Evolutionary conservation across 2,888 invertebrate species (phyloP).

Genomic region (Sinopyrophorus schimmeli): DNA sequence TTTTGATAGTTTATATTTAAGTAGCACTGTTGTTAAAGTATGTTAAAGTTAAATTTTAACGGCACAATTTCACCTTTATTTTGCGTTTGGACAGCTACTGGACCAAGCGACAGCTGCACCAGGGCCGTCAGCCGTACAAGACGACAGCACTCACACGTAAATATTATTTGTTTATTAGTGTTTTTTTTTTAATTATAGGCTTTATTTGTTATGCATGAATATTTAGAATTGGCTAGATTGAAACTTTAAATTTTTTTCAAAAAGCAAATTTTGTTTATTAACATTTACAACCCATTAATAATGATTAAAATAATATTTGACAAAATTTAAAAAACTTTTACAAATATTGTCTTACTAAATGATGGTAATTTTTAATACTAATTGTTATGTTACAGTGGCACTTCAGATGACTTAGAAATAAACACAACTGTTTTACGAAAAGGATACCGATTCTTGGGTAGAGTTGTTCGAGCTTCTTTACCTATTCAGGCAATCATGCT

Average conservation of each 20-base stretch:
- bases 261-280: too few species aligned
- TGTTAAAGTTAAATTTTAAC: conserved; percentile 37
- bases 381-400: conserved; percentile 52
- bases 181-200: conserved; percentile 3
- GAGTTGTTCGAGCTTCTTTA: conserved; percentile 88
- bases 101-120: conserved; percentile 64
- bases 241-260: too few species aligned
- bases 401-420: conserved; percentile 58
- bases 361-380: neutral
- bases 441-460: conserved; percentile 82
- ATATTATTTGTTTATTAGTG: conserved; percentile 53
- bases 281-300: too few species aligned
- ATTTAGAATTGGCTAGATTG: neutral
- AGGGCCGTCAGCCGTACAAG: conserved; percentile 59
- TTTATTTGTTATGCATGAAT: neutral
- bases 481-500: conserved; percentile 95
- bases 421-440: conserved; percentile 70
- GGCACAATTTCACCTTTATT: conserved; percentile 58
- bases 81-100: conserved; percentile 71
- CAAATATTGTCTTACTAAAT: too few species aligned
- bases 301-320: too few species aligned
- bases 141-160: conserved; percentile 64
- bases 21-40: conserved; percentile 42
- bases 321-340: neutral
- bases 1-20: conserved; percentile 41